Evolutionary conservation across 1,140 invertebrate genomes (phyloP).

Genomic region (Macrobrachium nipponense): DNA sequence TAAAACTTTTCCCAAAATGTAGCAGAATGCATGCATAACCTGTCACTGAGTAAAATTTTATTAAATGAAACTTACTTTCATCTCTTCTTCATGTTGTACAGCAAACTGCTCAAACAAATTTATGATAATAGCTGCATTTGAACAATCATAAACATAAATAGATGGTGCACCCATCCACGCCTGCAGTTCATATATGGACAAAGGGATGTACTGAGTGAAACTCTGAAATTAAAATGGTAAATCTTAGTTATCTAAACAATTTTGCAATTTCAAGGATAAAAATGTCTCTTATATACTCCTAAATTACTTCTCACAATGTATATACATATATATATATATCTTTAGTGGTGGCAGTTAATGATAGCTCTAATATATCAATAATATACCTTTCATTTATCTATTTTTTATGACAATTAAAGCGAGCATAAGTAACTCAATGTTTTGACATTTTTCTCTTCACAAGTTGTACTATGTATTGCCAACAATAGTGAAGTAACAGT

Average conservation of each 20-base stretch:
- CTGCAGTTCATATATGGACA: conserved; percentile 98
- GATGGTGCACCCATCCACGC: conserved; percentile 99
- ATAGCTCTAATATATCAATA: neutral
- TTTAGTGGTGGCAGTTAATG: neutral
- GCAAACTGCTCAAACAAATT: conserved; percentile 93
- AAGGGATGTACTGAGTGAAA: conserved; percentile 98
- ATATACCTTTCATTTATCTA: neutral
- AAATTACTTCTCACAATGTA: neutral
- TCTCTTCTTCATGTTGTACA: conserved; percentile 89
- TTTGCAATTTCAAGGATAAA: neutral
- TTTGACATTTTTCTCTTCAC: neutral
- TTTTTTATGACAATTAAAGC: too few relatives aligned
- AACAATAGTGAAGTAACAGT: too few relatives aligned
- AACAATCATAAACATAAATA: conserved; percentile 99
- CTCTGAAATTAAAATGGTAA: conserved; percentile 74
- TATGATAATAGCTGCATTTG: conserved; percentile 96
- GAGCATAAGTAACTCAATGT: neutral
- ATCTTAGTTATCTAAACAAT: conserved; percentile 26
- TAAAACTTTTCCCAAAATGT: too few relatives aligned
- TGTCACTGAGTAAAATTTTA: too few relatives aligned
- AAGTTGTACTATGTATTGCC: neutral
- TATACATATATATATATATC: neutral
- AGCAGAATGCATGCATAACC: too few relatives aligned
- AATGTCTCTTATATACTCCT: too few relatives aligned
- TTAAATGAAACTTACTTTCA: conserved; percentile 72